Evolutionary conservation across 1,140 invertebrate genomes (phyloP).

Genomic region (Lordiphosa collinella): DNA sequence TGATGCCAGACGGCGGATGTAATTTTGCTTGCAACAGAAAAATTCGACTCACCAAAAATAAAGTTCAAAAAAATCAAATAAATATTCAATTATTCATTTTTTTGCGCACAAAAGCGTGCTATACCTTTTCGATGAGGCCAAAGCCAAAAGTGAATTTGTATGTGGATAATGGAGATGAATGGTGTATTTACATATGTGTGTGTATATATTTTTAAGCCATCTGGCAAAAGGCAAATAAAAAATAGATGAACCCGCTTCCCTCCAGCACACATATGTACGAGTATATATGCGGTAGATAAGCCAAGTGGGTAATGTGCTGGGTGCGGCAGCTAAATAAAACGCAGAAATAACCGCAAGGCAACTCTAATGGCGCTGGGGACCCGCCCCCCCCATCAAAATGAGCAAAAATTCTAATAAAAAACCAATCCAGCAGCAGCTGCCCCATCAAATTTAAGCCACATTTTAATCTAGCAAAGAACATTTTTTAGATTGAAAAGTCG

Average conservation of each 20-base stretch:
- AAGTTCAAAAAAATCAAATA: conserved; percentile 50
- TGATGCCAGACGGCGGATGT: conserved; percentile 32
- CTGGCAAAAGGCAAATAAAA: conserved; percentile 55
- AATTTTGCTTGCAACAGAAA: conserved; percentile 45
- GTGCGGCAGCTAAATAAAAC: conserved; percentile 24
- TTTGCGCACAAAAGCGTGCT: conserved; percentile 6
- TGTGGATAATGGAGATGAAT: conserved; percentile 23
- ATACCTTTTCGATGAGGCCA: neutral
- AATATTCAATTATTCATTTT: conserved; percentile 63
- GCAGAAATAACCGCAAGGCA: conserved; percentile 49
- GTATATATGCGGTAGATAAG: conserved; percentile 4
- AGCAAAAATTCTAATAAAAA: conserved; percentile 67
- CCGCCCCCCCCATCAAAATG: conserved; percentile 49
- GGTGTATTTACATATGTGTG: conserved; percentile 12
- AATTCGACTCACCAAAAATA: conserved; percentile 19
- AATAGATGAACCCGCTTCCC: conserved; percentile 57
- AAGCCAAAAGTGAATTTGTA: conserved; percentile 24
- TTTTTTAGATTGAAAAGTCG: neutral
- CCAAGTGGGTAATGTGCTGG: conserved; percentile 1
- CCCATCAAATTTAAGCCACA: conserved; percentile 30
- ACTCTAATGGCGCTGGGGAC: neutral
- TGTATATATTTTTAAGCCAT: conserved; percentile 36
- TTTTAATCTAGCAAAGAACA: conserved; percentile 29
- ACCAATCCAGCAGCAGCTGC: conserved; percentile 27
- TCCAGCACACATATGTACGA: conserved; percentile 5